These are phyloP conservation scores for Sminthurinus signatus DNA, from an alignment of 1,140 invertebrate genomes.

Conservation along the genomic window DNA sequence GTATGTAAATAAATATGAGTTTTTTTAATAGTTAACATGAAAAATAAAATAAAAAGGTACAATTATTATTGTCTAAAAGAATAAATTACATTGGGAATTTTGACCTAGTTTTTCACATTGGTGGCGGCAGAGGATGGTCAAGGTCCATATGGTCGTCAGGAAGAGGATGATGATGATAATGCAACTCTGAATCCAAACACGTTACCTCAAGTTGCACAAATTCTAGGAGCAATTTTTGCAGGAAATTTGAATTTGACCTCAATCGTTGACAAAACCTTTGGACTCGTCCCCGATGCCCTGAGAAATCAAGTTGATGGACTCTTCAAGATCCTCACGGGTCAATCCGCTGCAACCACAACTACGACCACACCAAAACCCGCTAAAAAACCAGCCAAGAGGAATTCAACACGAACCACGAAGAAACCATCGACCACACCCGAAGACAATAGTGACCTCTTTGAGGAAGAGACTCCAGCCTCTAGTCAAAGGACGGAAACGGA, in stretches of 20 bases:
- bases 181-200: slow-evolving; percentile 28
- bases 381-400: slow-evolving; percentile 4
- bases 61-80: background rate
- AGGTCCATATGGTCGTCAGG: slow-evolving; percentile 10
- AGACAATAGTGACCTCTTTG: background rate
- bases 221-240: slow-evolving; percentile 40
- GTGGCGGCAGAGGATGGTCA: slow-evolving; percentile 18
- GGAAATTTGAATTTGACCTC: slow-evolving; percentile 37
- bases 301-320: slow-evolving; percentile 33
- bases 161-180: slow-evolving; percentile 23
- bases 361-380: background rate
- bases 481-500: too few relatives aligned
- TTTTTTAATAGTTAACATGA: background rate
- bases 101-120: slow-evolving; percentile 27
- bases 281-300: slow-evolving; percentile 31
- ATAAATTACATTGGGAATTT: background rate
- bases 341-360: background rate
- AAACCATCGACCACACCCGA: background rate
- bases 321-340: slow-evolving; percentile 32
- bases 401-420: background rate
- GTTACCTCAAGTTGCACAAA: slow-evolving; percentile 40
- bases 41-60: background rate
- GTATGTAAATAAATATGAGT: slow-evolving; percentile 20
- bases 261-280: slow-evolving; percentile 33
- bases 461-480: background rate